These are phyloP conservation scores for Gerris lacustris DNA, from an alignment of 2,888 invertebrate species.

Conservation along the genomic window DNA sequence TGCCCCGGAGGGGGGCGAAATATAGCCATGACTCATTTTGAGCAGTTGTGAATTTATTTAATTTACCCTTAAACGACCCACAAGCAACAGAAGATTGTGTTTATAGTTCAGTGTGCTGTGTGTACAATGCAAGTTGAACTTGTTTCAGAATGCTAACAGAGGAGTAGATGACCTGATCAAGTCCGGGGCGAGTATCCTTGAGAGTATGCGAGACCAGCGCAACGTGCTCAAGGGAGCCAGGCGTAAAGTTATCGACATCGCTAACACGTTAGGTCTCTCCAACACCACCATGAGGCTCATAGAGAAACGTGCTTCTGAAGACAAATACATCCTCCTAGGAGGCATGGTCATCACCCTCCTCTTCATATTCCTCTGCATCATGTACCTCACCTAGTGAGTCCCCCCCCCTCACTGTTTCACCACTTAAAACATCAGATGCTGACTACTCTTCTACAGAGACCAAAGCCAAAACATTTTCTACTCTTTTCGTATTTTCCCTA, in stretches of 20 bases:
- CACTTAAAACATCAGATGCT: no score
- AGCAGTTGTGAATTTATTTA: no score
- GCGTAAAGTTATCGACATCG: constrained; percentile 72
- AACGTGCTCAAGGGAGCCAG: constrained; percentile 76
- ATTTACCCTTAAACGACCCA: no score
- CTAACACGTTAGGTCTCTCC: constrained; percentile 81
- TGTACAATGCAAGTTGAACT: no score
- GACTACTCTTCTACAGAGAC: no score
- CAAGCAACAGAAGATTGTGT: no score
- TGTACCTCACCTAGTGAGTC: constrained; percentile 28
- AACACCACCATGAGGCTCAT: constrained; percentile 91
- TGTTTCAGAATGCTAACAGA: constrained; percentile 52
- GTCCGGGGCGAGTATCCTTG: constrained; percentile 61
- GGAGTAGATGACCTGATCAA: constrained; percentile 80
- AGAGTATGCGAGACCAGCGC: constrained; percentile 70
- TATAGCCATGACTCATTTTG: no score
- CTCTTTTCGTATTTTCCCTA: no score
- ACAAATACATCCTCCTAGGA: constrained; percentile 74
- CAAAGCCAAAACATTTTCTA: no score
- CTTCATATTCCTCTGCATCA: constrained; percentile 64
- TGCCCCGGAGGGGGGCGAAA: no score
- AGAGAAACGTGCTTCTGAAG: constrained; percentile 72
- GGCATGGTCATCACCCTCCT: constrained; percentile 74
- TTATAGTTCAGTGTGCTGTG: no score
- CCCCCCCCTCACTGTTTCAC: no score